phyloP scores from a whole-genome alignment of 1,140 invertebrate species.

The Sarcophaga bullata region DNA sequence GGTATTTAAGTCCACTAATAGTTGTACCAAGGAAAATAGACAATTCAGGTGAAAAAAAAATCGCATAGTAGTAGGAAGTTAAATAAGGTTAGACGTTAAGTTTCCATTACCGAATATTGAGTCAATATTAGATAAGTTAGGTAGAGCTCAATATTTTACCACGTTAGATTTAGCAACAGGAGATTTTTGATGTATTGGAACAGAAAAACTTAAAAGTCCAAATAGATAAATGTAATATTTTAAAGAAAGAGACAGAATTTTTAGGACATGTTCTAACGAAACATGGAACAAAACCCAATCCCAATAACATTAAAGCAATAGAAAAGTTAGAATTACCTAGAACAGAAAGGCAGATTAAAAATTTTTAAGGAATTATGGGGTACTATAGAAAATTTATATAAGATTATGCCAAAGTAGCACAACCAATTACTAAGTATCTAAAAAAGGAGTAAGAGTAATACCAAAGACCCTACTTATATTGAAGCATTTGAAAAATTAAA shows the following conservation, averaged over 20 bases:
- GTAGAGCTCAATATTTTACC: constrained; percentile 35
- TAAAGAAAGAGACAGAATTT: constrained; percentile 36
- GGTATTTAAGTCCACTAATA: neutral
- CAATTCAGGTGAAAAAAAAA: constrained; percentile 19
- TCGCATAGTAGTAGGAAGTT: constrained; percentile 49
- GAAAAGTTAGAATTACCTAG: constrained; percentile 47
- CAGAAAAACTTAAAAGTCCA: constrained; percentile 50
- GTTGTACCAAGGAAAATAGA: constrained; percentile 17
- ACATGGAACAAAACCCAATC: constrained; percentile 56
- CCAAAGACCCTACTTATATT: constrained; percentile 50
- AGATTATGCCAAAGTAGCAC: constrained; percentile 18
- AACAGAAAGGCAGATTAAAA: constrained; percentile 48
- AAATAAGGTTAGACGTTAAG: constrained; percentile 34
- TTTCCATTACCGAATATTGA: constrained; percentile 43
- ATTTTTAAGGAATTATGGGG: constrained; percentile 47
- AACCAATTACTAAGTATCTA: constrained; percentile 40
- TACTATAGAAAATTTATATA: constrained; percentile 53
- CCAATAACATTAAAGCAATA: constrained; percentile 49
- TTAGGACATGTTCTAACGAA: constrained; percentile 25
- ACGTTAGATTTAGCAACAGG: constrained; percentile 41
- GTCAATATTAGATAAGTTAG: constrained; percentile 42
- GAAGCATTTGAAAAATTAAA: constrained; percentile 18
- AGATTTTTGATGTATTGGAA: constrained; percentile 61
- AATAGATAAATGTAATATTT: constrained; percentile 53
- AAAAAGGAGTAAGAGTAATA: constrained; percentile 46